These are phyloP conservation scores for Solea solea DNA, from an alignment of 2,113 vertebrate genomes.

Conservation along the genomic window DNA sequence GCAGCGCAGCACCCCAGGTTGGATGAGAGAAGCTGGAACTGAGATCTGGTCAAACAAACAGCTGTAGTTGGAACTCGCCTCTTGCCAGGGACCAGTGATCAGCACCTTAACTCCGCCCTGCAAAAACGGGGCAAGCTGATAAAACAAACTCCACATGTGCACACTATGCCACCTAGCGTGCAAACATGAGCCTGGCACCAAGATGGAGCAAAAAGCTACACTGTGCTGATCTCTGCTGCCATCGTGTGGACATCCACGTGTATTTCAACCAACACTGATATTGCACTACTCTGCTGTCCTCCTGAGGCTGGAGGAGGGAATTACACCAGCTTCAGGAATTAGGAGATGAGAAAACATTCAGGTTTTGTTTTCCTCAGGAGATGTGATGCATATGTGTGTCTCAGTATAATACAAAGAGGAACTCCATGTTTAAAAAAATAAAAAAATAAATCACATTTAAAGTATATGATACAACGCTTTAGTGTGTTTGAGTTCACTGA, in stretches of 20 bases:
- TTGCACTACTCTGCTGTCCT: slow-evolving; percentile 19
- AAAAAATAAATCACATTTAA: neutral
- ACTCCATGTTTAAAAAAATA: neutral
- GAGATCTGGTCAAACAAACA: slow-evolving; percentile 99
- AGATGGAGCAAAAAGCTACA: neutral
- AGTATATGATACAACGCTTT: too few relatives aligned
- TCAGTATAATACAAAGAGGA: neutral
- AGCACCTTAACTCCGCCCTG: slow-evolving; percentile 98
- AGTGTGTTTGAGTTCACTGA: neutral
- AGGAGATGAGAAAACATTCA: too few relatives aligned
- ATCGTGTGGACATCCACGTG: slow-evolving; percentile 44
- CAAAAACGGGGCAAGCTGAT: slow-evolving; percentile 35
- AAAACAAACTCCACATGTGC: slow-evolving; percentile 4
- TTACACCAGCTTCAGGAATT: neutral
- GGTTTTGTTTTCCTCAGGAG: too few relatives aligned
- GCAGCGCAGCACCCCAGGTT: slow-evolving; percentile 96
- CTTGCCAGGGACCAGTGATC: slow-evolving; percentile 98
- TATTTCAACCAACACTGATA: neutral
- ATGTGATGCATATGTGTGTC: too few relatives aligned
- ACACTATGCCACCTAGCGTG: slow-evolving; percentile 55
- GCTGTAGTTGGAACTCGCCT: slow-evolving; percentile 97
- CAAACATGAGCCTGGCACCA: slow-evolving; percentile 34
- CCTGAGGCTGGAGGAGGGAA: slow-evolving; percentile 30
- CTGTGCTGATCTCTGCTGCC: slow-evolving; percentile 48
- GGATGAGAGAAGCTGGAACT: slow-evolving; percentile 96